Base-by-base conservation (phyloP, 2,113 vertebrate species). In the Salvelinus sp. region DNA sequence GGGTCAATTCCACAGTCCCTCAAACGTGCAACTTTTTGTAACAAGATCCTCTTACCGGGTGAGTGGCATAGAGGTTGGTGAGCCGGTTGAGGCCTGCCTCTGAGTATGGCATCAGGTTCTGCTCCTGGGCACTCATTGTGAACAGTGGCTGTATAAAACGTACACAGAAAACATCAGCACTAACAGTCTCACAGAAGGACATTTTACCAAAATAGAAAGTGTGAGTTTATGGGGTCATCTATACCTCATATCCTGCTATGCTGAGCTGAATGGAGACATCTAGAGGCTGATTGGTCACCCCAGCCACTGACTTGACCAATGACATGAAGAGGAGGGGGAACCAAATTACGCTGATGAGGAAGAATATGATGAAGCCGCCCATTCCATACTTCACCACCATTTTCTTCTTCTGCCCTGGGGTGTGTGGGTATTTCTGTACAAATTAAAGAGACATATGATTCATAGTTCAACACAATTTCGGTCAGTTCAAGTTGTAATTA, bases 311-410 rank as follows among this genome's bases (percentile, higher is more conserved):
- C 80, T 94, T 94, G 60, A 92, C 82, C 86, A 95, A 71, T 5
- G 93, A 93, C 91, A 82, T 92, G 78, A 94, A 94, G 80, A 95
- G 92, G 25, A 94, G 88, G 0, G 93, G 94, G 80, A 95, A 93
- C 94, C 93, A 91, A 72, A 87, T 54, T 14, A 93, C 89, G 80
- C 88, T 87, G 63, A 93, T 89, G 60, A 92, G 80, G 10, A 81
- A 48, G 2, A 94, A 91, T 76, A 93, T 93, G 70, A 95, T 83
- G 50, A 93, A 79, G 23, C 93, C 92, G 1, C 83, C 91, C 87
- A 85, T 91, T 4, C 90, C 90, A 0, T 93, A 89, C 72, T 95
- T 95, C 70, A 93, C 92, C 33, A 88, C 80, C 72, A 62, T 89
- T 79, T 94, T 94, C 88, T 94, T 95, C 87, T 92, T 94, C 88